Percentiles rank a stretch among this genome's conserved stretches.
These are phyloP conservation scores for Eupithecia subumbrata DNA, from an alignment of 2,888 invertebrate species.

Conservation along the genomic window DNA sequence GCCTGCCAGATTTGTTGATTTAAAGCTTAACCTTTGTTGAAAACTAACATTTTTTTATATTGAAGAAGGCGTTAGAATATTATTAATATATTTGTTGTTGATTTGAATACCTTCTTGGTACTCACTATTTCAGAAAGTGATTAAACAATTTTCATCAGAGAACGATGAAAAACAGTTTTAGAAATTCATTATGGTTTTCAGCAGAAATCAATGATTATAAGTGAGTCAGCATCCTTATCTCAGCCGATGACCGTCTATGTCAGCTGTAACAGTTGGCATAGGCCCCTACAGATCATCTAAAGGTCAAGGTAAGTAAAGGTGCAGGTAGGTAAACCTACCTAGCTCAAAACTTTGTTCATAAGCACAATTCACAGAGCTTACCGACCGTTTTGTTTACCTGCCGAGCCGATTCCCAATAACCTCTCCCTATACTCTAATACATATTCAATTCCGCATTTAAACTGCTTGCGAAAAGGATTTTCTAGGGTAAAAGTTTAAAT, in stretches of 20 bases:
- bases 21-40: neutral
- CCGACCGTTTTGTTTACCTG: constrained; percentile 58
- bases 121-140: neutral
- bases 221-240: neutral
- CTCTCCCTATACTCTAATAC: constrained; percentile 70
- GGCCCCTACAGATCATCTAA: neutral
- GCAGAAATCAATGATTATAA: neutral
- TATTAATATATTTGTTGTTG: neutral
- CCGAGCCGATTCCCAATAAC: constrained; percentile 60
- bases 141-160: neutral
- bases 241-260: neutral
- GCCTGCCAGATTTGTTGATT: constrained; percentile 32
- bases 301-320: no score
- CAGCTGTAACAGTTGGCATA: neutral
- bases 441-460: constrained; percentile 80
- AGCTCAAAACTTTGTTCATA: constrained; percentile 37
- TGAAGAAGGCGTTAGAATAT: neutral
- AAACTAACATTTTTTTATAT: neutral
- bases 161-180: neutral
- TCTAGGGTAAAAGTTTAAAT: constrained; percentile 82
- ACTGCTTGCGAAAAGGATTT: constrained; percentile 80
- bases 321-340: neutral
- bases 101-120: no score
- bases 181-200: neutral
- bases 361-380: constrained; percentile 48